Conservation (phyloP, 2,113 vertebrate genomes). For the Melanocharis versteri region DNA sequence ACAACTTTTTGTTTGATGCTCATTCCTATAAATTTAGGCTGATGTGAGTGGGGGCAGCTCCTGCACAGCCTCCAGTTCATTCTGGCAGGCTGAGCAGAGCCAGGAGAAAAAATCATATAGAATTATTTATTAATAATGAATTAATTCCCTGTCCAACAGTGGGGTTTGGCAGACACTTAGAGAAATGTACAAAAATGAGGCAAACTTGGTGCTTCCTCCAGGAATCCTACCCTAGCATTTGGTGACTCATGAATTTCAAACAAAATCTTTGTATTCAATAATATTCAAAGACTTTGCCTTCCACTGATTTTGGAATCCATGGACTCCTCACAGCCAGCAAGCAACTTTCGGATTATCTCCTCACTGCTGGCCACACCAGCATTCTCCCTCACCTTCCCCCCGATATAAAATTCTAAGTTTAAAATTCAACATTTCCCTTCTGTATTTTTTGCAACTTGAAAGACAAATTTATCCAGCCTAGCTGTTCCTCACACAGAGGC, state of each 20-base stretch:
- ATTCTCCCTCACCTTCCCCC: not conserved
- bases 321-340: not conserved
- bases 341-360: not conserved
- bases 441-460: not conserved
- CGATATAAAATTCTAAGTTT: not conserved
- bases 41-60: not conserved
- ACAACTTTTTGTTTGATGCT: not conserved
- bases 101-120: not conserved
- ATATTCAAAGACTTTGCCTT: not conserved
- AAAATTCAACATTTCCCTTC: not conserved
- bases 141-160: not conserved
- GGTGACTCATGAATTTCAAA: not conserved
- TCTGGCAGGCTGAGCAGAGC: not conserved
- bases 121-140: not conserved
- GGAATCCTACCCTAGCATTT: not conserved
- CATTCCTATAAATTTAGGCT: not conserved
- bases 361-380: not conserved
- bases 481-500: not conserved
- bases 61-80: not conserved
- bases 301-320: not conserved
- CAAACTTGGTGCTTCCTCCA: not conserved
- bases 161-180: not conserved
- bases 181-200: not conserved
- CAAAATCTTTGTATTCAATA: not conserved
- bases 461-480: not conserved